A percentile compares a stretch with the other conserved stretches of the same genome.
phyloP scores from a whole-genome alignment of 2,113 vertebrate species.

The Eulacestoma nigropectus region DNA sequence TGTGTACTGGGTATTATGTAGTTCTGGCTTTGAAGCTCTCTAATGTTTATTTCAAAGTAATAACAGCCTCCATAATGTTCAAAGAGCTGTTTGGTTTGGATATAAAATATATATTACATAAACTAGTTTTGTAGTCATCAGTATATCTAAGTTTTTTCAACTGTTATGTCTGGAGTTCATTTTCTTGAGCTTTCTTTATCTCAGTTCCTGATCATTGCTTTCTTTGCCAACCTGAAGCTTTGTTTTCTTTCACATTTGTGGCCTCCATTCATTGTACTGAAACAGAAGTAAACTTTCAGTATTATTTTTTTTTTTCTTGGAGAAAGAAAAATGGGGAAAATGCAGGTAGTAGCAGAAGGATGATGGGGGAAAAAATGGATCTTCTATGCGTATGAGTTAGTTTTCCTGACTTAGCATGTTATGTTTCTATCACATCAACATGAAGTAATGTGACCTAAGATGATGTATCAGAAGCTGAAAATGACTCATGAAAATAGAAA shows the following conservation, averaged over 20 bases:
- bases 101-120: constrained; percentile 12
- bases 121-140: neutral
- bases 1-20: neutral
- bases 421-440: neutral
- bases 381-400: neutral
- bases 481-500: constrained; percentile 50
- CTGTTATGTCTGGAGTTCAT: constrained; percentile 6
- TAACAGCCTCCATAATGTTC: constrained; percentile 33
- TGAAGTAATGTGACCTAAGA: constrained; percentile 7
- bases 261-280: constrained; percentile 6
- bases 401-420: constrained; percentile 26
- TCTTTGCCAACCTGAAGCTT: constrained; percentile 16
- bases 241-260: constrained; percentile 11
- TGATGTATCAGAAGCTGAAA: constrained; percentile 23
- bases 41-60: constrained; percentile 51
- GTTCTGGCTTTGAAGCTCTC: constrained; percentile 11
- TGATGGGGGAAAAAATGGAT: rapidly evolving
- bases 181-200: constrained; percentile 40
- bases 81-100: constrained; percentile 43
- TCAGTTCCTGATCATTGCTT: constrained; percentile 19
- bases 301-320: neutral
- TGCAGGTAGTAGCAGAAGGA: neutral
- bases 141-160: neutral
- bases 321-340: constrained; percentile 22
- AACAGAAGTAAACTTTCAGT: neutral